These are phyloP conservation scores for Plutomurus gul DNA, from an alignment of 1,140 invertebrate genomes.

Conservation along the genomic window DNA sequence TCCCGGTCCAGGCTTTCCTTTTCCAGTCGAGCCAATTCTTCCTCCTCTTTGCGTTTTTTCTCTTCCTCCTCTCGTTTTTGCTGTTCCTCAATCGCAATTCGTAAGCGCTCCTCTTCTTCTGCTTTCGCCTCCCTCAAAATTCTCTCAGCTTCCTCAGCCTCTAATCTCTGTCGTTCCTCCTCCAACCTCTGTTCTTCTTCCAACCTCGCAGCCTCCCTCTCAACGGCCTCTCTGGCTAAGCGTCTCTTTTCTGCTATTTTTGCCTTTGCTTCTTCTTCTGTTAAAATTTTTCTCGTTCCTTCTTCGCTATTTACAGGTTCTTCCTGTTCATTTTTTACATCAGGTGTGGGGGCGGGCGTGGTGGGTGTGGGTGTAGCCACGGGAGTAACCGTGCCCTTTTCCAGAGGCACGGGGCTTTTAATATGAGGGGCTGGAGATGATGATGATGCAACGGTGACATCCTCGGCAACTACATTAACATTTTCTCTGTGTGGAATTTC, in stretches of 20 bases:
- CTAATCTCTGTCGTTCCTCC: conserved; percentile 67
- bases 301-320: conserved; percentile 10
- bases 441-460: too few species aligned
- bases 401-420: too few species aligned
- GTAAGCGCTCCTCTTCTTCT: conserved; percentile 52
- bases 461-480: too few species aligned
- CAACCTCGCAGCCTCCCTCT: conserved; percentile 71
- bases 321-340: neutral
- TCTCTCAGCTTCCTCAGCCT: conserved; percentile 78
- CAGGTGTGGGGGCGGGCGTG: neutral
- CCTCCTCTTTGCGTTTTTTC: conserved; percentile 54
- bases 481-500: too few species aligned
- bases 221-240: conserved; percentile 80
- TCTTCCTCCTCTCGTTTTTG: conserved; percentile 56
- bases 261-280: conserved; percentile 87
- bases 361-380: neutral
- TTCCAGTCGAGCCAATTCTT: conserved; percentile 55
- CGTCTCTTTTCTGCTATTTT: conserved; percentile 81
- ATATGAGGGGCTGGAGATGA: too few species aligned
- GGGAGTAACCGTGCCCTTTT: neutral
- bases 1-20: conserved; percentile 55
- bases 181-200: conserved; percentile 60
- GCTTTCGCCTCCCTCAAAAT: conserved; percentile 51
- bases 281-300: conserved; percentile 66
- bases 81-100: conserved; percentile 57